Base-by-base conservation (phyloP, 2,113 vertebrate genomes). In the Microcebus lehilahytsara region DNA sequence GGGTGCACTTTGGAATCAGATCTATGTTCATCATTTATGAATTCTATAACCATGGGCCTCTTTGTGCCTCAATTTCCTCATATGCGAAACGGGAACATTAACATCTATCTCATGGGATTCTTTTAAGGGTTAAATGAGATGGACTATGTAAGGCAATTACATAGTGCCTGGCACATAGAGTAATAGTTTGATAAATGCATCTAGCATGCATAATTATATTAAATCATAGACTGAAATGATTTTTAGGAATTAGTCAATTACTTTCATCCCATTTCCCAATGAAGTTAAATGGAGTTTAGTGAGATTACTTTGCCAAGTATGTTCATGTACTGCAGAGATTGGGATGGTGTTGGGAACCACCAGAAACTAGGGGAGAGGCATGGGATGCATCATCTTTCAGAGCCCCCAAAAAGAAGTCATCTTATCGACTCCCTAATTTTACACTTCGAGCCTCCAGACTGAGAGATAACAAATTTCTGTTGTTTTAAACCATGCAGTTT, bases 121-220 rank as follows among this genome's bases (percentile, higher is more conserved):
- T 87, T 91, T 74, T 49, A 75, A 92, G 46, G 13, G 25, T 72
- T 89, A 75, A 96, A 85, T 46, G 53, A 95, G 67, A 93, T 83
- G 30, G 46, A 71, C 30, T 40, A n/a, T 88, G 8, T n/a, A n/a
- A 89, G 89, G 37, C 62, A 64, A 67, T 51, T 94, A 67, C n/a
- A 78, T 19, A 51, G 32, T 40, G 19, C 66, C 56, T 84, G 19
- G 32, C n/a, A 90, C 58, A 79, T 7, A 56, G 30, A n/a, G 81
- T 51, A 78, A 95, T 95, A 32, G 22, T 60, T 96, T 92, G 53
- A 58, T 67, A 58, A 96, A 72, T 84, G 23, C 17, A 80, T 64
- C 32, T 81, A 37, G 9, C 3, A 42, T 62, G 62, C 22, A 69
- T 75, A 81, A 69, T 94, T 49, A 30, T 40, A 93, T 89, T 91